phyloP scores from a whole-genome alignment of 64 coral and sea anemone genomes.

The Pocillopora damicornis region DNA sequence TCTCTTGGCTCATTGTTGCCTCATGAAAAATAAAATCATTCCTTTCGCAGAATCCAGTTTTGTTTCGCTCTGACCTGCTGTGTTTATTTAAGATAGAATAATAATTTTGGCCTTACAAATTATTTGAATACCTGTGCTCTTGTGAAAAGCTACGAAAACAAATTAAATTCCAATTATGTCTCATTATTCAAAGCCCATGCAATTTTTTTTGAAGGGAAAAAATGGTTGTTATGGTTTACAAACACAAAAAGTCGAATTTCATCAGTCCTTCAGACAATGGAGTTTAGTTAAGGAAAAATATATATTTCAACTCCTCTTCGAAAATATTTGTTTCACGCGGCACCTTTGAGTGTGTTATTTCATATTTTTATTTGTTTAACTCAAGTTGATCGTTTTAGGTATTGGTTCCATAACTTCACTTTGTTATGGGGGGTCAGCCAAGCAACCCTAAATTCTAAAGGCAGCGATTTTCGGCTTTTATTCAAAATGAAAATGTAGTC shows the following conservation, averaged over 20 bases:
- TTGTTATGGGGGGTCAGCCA: not conserved
- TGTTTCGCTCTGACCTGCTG: not conserved
- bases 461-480: not conserved
- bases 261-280: not conserved
- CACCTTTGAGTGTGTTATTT: not conserved
- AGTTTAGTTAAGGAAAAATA: too few species aligned
- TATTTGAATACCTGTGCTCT: not conserved
- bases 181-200: not conserved
- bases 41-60: not conserved
- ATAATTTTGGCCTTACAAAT: not conserved
- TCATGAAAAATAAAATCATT: not conserved
- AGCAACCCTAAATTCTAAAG: not conserved
- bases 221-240: not conserved
- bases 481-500: not conserved
- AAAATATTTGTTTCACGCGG: not conserved
- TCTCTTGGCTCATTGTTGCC: too few species aligned
- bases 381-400: not conserved
- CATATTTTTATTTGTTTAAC: not conserved
- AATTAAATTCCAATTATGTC: not conserved
- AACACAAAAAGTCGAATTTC: not conserved
- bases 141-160: conserved; percentile 7
- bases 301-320: not conserved
- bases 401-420: not conserved
- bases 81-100: not conserved
- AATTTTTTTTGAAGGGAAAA: not conserved